Evolutionary conservation across 2,888 invertebrate species (phyloP), one percentile per base, ranked within the genome.

Genomic region (Ophion obscuratus): DNA sequence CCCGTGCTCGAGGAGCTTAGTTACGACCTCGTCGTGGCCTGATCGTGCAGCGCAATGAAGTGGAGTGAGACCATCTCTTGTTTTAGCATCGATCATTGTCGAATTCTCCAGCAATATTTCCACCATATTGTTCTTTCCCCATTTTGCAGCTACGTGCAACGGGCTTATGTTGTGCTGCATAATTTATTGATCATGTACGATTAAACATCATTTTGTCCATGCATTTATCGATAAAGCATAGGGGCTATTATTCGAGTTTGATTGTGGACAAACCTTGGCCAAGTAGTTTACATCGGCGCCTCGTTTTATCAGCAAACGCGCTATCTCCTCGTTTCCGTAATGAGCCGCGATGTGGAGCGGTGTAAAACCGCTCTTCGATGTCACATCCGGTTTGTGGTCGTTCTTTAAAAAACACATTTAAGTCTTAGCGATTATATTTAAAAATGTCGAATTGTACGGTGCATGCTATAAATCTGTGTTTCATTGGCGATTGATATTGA

Each of bases 311-410:
- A 99, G 95, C 79, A 99, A 95, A 87, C 96, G 96, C 3, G 98
- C 99, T 86, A 99, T 98, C 90, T 98, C 98, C 88, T 98, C 98
- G 94, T 99, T 99, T 78, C 99, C 99, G 94, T 99, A 99, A 95
- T 99, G 99, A 5, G 99, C 97, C 27, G 99, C 98, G 90, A 99
- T 99, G 95, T 99, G 99, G 47, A 99, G 96, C 0, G 99, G 99
- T 0, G 99, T 99, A 94, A 99, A 99, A 40, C 99, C 99, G 87
- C 98, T 98, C 95, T 99, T 99, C 2, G 99, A 99, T 83, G 98
- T 98, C 3, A 98, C 98, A 94, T 99, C 99, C 0, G 99, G 98
- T 94, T 99, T 99, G 95, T 98, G 98, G 93, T 99, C 99, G 94
- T 98, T 99, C 96, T 97, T 94, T 64, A 91, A 90, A 6, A 57